Evolutionary conservation across 2,113 vertebrate genomes (phyloP).

Genomic region (Dendropsophus ebraccatus): DNA sequence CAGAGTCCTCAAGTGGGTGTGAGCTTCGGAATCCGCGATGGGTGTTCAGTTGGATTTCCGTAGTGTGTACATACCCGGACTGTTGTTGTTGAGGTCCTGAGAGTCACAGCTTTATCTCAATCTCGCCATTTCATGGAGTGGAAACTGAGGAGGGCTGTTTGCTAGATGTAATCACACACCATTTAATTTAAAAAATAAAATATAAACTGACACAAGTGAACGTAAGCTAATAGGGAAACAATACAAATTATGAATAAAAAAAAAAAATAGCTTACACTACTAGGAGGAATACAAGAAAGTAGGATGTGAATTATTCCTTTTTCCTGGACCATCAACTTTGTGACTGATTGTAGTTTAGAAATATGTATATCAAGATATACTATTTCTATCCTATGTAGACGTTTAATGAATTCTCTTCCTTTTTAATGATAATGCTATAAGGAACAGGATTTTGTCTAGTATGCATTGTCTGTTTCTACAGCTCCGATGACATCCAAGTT

Average conservation of each 20-base stretch:
- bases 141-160: too few relatives aligned
- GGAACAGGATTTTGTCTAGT: slow-evolving; percentile 46
- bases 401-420: slow-evolving; percentile 29
- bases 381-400: not conserved
- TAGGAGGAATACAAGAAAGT: not conserved
- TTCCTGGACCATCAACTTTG: not conserved
- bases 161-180: too few relatives aligned
- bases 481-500: slow-evolving; percentile 26
- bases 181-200: too few relatives aligned
- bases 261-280: too few relatives aligned
- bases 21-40: too few relatives aligned
- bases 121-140: too few relatives aligned
- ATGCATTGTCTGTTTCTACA: slow-evolving; percentile 42
- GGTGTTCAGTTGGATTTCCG: too few relatives aligned
- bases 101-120: too few relatives aligned
- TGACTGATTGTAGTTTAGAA: not conserved
- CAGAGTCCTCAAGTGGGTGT: too few relatives aligned
- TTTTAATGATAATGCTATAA: slow-evolving; percentile 43
- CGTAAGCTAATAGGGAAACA: not conserved
- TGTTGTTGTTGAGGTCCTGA: too few relatives aligned
- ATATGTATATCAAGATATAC: not conserved
- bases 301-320: not conserved
- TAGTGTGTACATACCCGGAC: too few relatives aligned
- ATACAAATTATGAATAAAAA: not conserved
- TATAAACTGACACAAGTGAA: not conserved